A percentile compares a stretch with the other conserved stretches of the same genome.
Conservation (phyloP, 2,888 invertebrate genomes). For the Cepaea hortensis region DNA sequence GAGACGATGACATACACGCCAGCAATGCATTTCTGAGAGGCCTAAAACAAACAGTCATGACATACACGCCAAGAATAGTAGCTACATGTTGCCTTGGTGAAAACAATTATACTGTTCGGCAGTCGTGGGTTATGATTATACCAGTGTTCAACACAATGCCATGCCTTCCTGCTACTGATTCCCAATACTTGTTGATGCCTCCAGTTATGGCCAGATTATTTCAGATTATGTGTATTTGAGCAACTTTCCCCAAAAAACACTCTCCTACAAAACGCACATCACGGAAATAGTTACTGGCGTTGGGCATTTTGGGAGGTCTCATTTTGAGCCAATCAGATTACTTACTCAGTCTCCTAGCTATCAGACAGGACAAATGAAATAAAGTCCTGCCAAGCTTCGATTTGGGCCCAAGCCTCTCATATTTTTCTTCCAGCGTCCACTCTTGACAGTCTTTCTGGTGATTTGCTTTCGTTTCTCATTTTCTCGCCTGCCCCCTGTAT, state of each 20-base stretch:
- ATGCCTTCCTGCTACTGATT: too few relatives aligned
- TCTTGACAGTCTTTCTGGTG: neutral
- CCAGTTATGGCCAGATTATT: too few relatives aligned
- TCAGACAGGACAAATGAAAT: conserved; percentile 39
- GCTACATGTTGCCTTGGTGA: too few relatives aligned
- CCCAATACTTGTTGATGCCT: too few relatives aligned
- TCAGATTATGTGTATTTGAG: too few relatives aligned
- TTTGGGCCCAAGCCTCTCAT: neutral
- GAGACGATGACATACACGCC: too few relatives aligned
- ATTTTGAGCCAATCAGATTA: conserved; percentile 32
- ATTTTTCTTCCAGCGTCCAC: neutral
- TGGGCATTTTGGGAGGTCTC: conserved; percentile 4
- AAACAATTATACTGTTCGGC: too few relatives aligned
- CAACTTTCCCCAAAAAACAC: neutral
- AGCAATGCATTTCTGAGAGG: too few relatives aligned
- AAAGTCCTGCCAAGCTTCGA: conserved; percentile 2
- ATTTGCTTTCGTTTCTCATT: neutral
- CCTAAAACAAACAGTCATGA: too few relatives aligned
- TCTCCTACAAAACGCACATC: neutral
- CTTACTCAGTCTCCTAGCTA: conserved; percentile 15
- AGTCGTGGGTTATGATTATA: too few relatives aligned
- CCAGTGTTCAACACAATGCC: too few relatives aligned
- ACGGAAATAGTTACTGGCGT: neutral
- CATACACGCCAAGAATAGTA: too few relatives aligned
- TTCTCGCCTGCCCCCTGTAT: neutral